These are phyloP conservation scores for Calonectris borealis DNA, from an alignment of 2,113 vertebrate genomes.

Conservation along the genomic window DNA sequence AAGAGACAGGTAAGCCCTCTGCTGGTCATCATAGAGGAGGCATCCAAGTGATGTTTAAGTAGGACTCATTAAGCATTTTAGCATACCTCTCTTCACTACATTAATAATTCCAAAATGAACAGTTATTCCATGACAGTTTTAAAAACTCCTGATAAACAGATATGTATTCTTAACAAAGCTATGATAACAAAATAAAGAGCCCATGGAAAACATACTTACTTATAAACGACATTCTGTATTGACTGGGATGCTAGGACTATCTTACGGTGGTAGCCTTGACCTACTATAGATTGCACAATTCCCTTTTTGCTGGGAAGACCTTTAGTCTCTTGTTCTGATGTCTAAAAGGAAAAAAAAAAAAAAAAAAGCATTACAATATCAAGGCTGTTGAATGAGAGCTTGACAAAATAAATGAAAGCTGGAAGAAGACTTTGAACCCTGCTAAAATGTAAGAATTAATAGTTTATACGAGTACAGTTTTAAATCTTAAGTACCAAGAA, in stretches of 20 bases:
- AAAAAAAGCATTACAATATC: background rate
- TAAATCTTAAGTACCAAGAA: background rate
- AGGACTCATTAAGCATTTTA: background rate
- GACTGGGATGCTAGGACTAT: conserved; percentile 96
- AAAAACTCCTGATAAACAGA: background rate
- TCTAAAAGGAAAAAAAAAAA: conserved; percentile 73
- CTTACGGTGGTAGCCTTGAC: conserved; percentile 97
- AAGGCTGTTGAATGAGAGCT: background rate
- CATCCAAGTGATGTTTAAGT: background rate
- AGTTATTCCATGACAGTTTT: background rate
- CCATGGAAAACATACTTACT: conserved; percentile 76
- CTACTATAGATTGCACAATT: conserved; percentile 96
- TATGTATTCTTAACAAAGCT: background rate
- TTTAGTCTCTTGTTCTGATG: conserved; percentile 95
- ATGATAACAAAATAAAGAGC: background rate
- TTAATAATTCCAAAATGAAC: background rate
- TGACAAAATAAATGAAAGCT: background rate
- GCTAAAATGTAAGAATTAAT: background rate
- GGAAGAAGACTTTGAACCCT: background rate
- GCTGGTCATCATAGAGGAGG: background rate
- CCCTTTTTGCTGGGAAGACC: conserved; percentile 97
- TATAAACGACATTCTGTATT: conserved; percentile 92
- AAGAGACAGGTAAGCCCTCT: background rate
- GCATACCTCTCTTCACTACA: background rate
- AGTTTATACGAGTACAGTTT: background rate